Conservation (phyloP, 2,797 vertebrate species). For the Falco naumanni region DNA sequence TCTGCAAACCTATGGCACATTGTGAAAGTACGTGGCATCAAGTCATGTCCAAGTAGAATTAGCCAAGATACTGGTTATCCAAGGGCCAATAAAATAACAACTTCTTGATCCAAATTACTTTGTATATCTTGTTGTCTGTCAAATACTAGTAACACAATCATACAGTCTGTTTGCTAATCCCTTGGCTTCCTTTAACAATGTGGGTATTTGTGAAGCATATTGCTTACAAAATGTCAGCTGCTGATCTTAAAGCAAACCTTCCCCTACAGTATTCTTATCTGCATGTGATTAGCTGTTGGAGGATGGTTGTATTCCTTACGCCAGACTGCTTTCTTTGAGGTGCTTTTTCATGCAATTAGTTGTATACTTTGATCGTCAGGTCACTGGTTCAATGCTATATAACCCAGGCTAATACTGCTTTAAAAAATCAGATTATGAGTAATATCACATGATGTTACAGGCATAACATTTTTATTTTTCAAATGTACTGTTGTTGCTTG, state of each 20-base stretch:
- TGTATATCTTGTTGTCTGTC: neutral
- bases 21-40: neutral
- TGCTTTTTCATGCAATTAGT: neutral
- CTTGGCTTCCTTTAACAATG: neutral
- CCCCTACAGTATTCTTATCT: neutral
- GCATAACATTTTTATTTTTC: neutral
- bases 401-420: neutral
- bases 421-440: neutral
- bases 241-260: neutral
- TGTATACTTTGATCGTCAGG: neutral
- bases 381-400: neutral
- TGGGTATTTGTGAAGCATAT: neutral
- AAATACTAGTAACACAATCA: neutral
- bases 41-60: neutral
- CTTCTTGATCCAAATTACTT: conserved; percentile 11
- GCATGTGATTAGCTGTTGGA: neutral
- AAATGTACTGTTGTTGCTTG: neutral
- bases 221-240: conserved; percentile 1
- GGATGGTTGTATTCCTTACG: neutral
- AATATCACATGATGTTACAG: neutral
- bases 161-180: neutral
- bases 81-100: conserved; percentile 6
- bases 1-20: accelerated
- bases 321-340: neutral
- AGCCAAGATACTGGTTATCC: neutral